Evolutionary conservation across 2,797 vertebrate genomes (phyloP), one percentile per base, ranked within the genome.

Genomic region (Limnodromus scolopaceus): DNA sequence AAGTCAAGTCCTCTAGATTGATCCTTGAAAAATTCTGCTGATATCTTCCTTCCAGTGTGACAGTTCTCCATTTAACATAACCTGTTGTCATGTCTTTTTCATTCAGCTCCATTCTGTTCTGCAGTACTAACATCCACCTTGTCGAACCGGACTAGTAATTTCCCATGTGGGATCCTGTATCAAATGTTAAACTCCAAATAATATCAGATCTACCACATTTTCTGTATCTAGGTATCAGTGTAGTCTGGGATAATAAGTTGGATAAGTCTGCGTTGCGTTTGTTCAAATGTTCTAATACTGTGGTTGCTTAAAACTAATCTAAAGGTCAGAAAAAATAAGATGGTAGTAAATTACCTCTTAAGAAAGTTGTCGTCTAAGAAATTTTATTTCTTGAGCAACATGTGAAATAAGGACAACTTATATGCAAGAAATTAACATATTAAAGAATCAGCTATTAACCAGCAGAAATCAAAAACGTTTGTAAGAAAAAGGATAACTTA

Each of bases 1-100:
- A 95, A 91, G 72, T 88, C 83, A 90, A 92, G 66, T 82, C 75
- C 38, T 76, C 46, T 22, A 80, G 81, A 91, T 6, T 82, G 84
- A 93, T 93, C 48, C 70, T 90, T 74, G 80, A 91, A 93, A 96
- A 82, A 95, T 74, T 91, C 77, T 80, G 74, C 74, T 72, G 93
- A 38, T 93, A 82, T 14, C 38, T 76, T 91, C 58, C 58, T 89
- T 84, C 66, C 63, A 70, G 15, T 55, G 51, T 84, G 80, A 89
- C 86, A 89, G 58, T n/a, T 87, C 64, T 89, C 63, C 24, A 70
- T 92, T 77, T 95, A 80, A 79, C 28, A 77, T 28, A 89, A 74
- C 13, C 77, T 66, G 63, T 76, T 93, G 34, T 78, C 51, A 84
- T 55, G 70, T 41, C 30, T 36, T 79, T 91, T 96, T 87, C 36